Base-by-base conservation (phyloP, 2,797 vertebrate genomes). In the Phyllotis vaccarum region DNA sequence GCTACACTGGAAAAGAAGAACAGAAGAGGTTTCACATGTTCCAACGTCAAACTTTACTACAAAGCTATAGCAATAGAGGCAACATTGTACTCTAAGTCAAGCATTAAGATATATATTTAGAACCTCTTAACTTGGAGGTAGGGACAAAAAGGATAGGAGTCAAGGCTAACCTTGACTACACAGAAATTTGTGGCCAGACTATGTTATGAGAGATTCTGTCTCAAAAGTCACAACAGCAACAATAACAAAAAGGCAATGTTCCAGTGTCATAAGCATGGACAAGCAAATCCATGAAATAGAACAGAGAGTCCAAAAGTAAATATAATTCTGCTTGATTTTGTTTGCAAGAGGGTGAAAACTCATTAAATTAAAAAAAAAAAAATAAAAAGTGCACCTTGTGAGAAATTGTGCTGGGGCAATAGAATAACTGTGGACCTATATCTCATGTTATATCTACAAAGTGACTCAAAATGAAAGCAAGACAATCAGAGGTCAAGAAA, bases 1-100 rank as follows among this genome's bases (percentile, higher is more conserved):
- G 86, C 80, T 80, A 88, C 1, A 70, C 34, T 91, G 68, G 29
- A 70, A 89, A 95, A 83, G 40, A 40, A 82, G 27, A 43, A 82
- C 37, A 40, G 37, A 72, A 58, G 11, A 58, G 7, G 11, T 52
- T 43, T 89, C 62, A 79, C 27, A 66, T 22, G 70, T 66, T 76
- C 52, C 6, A 89, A 54, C 81, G 83, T 90, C 27, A 81, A 93
- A 91, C 64, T 94, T 70, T 81, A 96, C 70, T 92, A 40, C 8
- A 95, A 92, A 93, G 7, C 66, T 75, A 54, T 22, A 58, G 2
- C 81, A 93, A 78, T 83, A 24, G 64, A 91, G 37, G 60, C 82
- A 66, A 66, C 34, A 22, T 5, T 40, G 31, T 49, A 85, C 9
- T 66, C 3, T 66, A 46, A 85, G 10, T 19, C 62, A 52, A 49